These are phyloP conservation scores for Halcyon smyrnensis DNA, from an alignment of 2,797 vertebrate genomes.

Conservation along the genomic window DNA sequence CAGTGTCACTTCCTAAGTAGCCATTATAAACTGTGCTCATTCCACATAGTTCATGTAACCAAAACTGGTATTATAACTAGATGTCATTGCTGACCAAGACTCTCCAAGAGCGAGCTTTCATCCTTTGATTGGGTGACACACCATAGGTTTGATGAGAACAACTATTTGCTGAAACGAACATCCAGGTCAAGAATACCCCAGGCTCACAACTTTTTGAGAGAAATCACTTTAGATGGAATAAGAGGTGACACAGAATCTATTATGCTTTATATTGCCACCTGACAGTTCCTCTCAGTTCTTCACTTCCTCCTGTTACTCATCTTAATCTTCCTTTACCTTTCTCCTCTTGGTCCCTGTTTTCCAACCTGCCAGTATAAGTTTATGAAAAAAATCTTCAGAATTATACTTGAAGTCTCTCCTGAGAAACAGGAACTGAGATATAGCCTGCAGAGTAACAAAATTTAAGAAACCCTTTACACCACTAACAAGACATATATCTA, in stretches of 20 bases:
- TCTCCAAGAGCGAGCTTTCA: neutral
- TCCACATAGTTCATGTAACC: neutral
- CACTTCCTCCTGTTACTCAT: neutral
- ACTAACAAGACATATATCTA: neutral
- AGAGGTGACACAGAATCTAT: neutral
- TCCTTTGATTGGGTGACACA: neutral
- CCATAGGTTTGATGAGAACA: neutral
- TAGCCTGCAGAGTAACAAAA: neutral
- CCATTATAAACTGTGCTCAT: neutral
- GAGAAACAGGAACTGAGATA: neutral
- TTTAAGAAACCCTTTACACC: neutral
- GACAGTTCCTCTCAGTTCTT: neutral
- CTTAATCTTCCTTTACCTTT: neutral
- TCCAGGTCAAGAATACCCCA: neutral
- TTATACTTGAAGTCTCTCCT: neutral
- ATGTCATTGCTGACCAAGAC: neutral
- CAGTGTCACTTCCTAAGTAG: neutral
- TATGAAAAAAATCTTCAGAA: neutral
- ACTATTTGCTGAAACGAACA: neutral
- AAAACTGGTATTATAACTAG: neutral
- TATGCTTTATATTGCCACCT: neutral
- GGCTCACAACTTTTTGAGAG: neutral
- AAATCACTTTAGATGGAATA: neutral
- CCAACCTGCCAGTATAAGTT: neutral
- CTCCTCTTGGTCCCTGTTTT: neutral